Base-by-base conservation (phyloP, 2,888 invertebrate genomes). In the Drosophila rellima region DNA sequence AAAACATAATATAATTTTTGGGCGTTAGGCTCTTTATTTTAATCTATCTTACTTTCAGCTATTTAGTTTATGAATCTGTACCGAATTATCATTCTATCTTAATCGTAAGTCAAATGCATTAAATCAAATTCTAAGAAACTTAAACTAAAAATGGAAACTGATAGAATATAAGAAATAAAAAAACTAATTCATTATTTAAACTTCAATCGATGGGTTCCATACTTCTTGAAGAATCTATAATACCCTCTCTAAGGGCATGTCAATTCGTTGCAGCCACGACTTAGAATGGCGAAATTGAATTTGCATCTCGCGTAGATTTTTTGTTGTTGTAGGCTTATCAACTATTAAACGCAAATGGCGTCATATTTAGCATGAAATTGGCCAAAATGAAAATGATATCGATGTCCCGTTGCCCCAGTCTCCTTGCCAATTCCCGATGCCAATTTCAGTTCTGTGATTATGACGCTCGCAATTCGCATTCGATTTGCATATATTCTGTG, bases 331-430 rank as follows among this genome's bases (percentile, higher is more conserved):
- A 31, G 67, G 82, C 84, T 88, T 85, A 85, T 88, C 84, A 82
- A 77, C 88, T 85, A 85, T 88, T 88, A 88, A 88, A 73, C 74
- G 70, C 82, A 85, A 85, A 85, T 75, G 88, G 79, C 75, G 86
- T 65, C 86, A 78, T 81, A 83, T 88, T 85, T 88, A 74, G 70
- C 84, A 83, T 86, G 80, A 80, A 88, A 88, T 88, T 83, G 80
- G 69, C 66, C 69, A 50, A 76, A 78, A 76, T 71, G 75, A 77
- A 80, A 65, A 63, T 67, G 44, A 70, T 63, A 71, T 72, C 59
- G 56, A 65, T 65, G 54, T 26, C 13, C 40, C 56, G 54, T 31
- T 44, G 31, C 31, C 18, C 29, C 8, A n/a, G 33, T 26, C 37
- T 20, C 17, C 26, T 47, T 23, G 15, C 23, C 52, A 4, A 18